phyloP scores from a whole-genome alignment of 2,113 vertebrate species.

The Nothocercus nigrocapillus region DNA sequence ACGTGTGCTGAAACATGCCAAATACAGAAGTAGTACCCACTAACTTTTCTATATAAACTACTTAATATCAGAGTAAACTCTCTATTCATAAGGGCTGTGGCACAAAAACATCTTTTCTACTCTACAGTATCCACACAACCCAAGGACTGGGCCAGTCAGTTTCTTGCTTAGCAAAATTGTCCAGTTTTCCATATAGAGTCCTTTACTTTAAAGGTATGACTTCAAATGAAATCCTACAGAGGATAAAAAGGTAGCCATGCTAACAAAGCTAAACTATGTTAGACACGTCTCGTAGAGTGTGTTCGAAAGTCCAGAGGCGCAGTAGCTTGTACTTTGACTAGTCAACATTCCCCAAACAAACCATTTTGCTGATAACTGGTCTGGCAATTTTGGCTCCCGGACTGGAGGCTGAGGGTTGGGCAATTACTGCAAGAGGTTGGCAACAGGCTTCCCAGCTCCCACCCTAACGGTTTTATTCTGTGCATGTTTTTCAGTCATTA shows the following conservation, averaged over 20 bases:
- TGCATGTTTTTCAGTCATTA: neutral
- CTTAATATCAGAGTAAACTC: neutral
- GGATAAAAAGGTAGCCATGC: neutral
- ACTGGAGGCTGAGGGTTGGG: neutral
- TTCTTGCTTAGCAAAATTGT: neutral
- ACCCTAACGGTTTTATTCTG: neutral
- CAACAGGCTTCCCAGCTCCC: neutral
- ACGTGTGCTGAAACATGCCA: neutral
- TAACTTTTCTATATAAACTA: neutral
- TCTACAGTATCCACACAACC: accelerated
- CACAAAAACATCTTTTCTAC: neutral
- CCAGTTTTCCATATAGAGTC: neutral
- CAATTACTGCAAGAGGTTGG: neutral
- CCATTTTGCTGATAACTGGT: neutral
- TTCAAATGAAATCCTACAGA: neutral
- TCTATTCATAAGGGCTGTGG: neutral
- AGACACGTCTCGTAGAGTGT: neutral
- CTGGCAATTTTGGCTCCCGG: neutral
- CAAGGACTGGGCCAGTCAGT: neutral
- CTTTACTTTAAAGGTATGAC: neutral
- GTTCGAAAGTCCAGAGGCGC: neutral
- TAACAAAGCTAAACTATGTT: neutral
- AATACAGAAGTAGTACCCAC: neutral
- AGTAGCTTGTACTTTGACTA: neutral
- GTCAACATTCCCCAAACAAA: neutral